Base-by-base conservation (phyloP, 2,113 vertebrate genomes). In the Psammodynastes pulverulentus region DNA sequence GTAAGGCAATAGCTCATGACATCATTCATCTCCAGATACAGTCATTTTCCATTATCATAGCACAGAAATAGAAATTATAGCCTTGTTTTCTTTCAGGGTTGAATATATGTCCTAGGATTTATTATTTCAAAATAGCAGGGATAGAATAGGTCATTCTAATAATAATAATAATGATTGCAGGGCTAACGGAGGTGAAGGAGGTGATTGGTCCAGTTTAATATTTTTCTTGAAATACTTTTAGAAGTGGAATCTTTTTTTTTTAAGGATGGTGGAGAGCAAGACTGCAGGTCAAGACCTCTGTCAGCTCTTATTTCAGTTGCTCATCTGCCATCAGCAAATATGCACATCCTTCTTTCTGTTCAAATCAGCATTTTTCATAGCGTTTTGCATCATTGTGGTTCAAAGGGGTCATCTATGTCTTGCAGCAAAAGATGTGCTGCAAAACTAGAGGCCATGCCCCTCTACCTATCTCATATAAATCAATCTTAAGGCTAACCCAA, bases 1-100 rank as follows among this genome's bases (percentile, higher is more conserved):
- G 54, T 93, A 94, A 91, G 58, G 84, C 8, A 29, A 21, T 90
- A 92, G 94, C 45, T 43, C 2, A 93, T 5, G 15, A 88, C 0
- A 0, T 93, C 92, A n/a, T 34, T 92, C 86, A 90, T 56, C 49
- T 34, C 46, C 62, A 45, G 53, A 62, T 46, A 43, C 5, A 54
- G 1, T 86, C 92, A 53, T 93, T 19, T 85, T 90, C 84, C 48
- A n/a, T 52, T 4, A 91, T 92, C 17, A 52, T 56, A 46, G 56
- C 8, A 85, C 0, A 45, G 86, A 0, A 4, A 72, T 23, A 39
- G 92, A 49, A 93, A 91, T 90, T 91, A 54, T 0, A 0, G 10
- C 2, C 24, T 54, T 88, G 0, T 56, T 91, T 90, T 92, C 39
- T 53, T 93, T 92, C 91, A 45, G 46, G 88, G 17, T 92, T 93